phyloP scores from a whole-genome alignment of 2,888 invertebrate genomes.

The Itoplectis maculator region DNA sequence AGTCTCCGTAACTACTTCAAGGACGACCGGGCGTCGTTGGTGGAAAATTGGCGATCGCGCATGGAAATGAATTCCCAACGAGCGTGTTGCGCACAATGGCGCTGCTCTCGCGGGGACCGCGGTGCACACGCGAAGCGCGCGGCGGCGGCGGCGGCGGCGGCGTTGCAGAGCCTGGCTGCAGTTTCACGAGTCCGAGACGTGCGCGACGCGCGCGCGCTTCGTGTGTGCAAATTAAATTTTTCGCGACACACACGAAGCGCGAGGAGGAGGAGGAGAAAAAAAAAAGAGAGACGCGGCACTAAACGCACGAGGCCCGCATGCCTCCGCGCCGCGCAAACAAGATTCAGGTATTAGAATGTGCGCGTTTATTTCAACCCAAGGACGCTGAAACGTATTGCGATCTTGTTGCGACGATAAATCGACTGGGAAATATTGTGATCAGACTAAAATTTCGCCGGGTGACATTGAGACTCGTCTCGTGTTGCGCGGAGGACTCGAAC shows the following conservation, averaged over 20 bases:
- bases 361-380: slow-evolving; percentile 65
- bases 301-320: slow-evolving; percentile 34
- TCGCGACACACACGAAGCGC: background rate
- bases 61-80: slow-evolving; percentile 67
- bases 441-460: slow-evolving; percentile 36
- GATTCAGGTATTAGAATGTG: slow-evolving; percentile 66
- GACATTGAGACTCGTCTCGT: background rate
- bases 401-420: slow-evolving; percentile 1
- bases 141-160: too few relatives aligned
- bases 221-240: slow-evolving; percentile 61
- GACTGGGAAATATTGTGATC: slow-evolving; percentile 46
- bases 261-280: background rate
- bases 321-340: slow-evolving; percentile 32
- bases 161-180: too few relatives aligned
- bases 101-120: too few relatives aligned
- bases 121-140: slow-evolving; percentile 4
- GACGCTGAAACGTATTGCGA: slow-evolving; percentile 51
- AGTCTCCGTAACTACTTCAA: slow-evolving; percentile 64
- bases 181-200: slow-evolving; percentile 49
- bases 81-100: slow-evolving; percentile 35
- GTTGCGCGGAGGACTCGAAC: too few relatives aligned
- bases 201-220: slow-evolving; percentile 29
- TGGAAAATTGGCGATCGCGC: slow-evolving; percentile 69
- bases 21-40: slow-evolving; percentile 65
- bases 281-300: slow-evolving; percentile 27